Percentiles rank a stretch among this genome's conserved stretches.
phyloP scores from a whole-genome alignment of 2,888 invertebrate genomes.

The Drosophila helvetica region DNA sequence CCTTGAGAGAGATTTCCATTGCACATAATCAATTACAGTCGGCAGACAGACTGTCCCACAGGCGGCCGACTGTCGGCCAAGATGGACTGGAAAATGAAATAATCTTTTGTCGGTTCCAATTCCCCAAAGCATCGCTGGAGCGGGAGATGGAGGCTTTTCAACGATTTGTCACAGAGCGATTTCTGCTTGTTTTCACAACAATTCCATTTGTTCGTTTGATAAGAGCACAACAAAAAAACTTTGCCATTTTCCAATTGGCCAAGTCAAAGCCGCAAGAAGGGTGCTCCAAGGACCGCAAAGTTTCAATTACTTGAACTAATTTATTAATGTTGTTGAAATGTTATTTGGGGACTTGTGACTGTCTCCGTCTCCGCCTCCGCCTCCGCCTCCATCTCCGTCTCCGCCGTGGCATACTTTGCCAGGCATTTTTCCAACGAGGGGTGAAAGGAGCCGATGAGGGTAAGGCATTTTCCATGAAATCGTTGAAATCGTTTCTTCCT shows the following conservation, averaged over 20 bases:
- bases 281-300: constrained; percentile 44
- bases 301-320: constrained; percentile 67
- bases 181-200: constrained; percentile 48
- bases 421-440: constrained; percentile 8
- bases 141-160: constrained; percentile 7
- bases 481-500: background rate
- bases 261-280: constrained; percentile 7
- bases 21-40: constrained; percentile 14
- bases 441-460: background rate
- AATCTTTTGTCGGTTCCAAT: constrained; percentile 36
- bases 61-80: background rate
- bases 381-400: background rate
- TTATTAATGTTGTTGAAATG: constrained; percentile 59
- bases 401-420: constrained; percentile 25
- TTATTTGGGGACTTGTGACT: constrained; percentile 34
- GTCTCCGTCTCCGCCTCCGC: background rate
- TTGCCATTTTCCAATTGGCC: constrained; percentile 43
- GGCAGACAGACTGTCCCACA: background rate
- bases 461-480: background rate
- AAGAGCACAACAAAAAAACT: constrained; percentile 34
- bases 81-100: constrained; percentile 24
- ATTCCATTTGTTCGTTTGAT: constrained; percentile 49
- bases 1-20: constrained; percentile 13
- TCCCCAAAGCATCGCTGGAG: constrained; percentile 15
- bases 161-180: constrained; percentile 43